A percentile compares a stretch with the other conserved stretches of the same genome.
phyloP scores from a whole-genome alignment of 2,888 invertebrate species.

The Cosmopolites sordidus region DNA sequence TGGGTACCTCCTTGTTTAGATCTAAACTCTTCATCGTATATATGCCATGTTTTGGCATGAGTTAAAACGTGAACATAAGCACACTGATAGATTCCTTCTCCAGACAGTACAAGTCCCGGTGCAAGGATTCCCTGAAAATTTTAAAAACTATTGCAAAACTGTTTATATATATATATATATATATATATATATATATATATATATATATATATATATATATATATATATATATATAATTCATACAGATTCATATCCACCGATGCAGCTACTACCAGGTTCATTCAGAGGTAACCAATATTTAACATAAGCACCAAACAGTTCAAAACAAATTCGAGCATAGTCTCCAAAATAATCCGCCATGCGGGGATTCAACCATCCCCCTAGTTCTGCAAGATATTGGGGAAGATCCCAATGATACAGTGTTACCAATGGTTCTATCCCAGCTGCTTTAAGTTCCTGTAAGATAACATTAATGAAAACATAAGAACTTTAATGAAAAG shows the following conservation, averaged over 20 bases:
- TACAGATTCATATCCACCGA: slow-evolving; percentile 6
- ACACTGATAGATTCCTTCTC: slow-evolving; percentile 52
- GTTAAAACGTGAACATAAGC: slow-evolving; percentile 62
- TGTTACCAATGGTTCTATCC: no score
- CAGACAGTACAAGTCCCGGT: slow-evolving; percentile 3
- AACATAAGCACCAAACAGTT: slow-evolving; percentile 48
- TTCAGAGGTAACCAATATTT: slow-evolving; percentile 22
- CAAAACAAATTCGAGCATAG: slow-evolving; percentile 50
- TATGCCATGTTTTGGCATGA: slow-evolving; percentile 62
- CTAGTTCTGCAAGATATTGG: slow-evolving; percentile 46
- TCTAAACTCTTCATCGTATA: slow-evolving; percentile 59
- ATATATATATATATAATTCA: no score
- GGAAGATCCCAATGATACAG: no score
- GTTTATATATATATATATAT: no score
- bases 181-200: no score
- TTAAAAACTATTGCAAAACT: no score
- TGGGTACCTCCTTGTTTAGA: slow-evolving; percentile 43
- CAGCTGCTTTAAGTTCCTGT: no score
- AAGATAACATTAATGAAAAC: no score
- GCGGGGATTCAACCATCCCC: slow-evolving; percentile 56
- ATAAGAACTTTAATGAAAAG: no score
- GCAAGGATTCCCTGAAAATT: background rate
- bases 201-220: no score
- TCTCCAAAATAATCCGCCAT: no score
- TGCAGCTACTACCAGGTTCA: slow-evolving; percentile 11